Conservation (phyloP, 2,888 invertebrate genomes). For the Parascotia fuliginaria region DNA sequence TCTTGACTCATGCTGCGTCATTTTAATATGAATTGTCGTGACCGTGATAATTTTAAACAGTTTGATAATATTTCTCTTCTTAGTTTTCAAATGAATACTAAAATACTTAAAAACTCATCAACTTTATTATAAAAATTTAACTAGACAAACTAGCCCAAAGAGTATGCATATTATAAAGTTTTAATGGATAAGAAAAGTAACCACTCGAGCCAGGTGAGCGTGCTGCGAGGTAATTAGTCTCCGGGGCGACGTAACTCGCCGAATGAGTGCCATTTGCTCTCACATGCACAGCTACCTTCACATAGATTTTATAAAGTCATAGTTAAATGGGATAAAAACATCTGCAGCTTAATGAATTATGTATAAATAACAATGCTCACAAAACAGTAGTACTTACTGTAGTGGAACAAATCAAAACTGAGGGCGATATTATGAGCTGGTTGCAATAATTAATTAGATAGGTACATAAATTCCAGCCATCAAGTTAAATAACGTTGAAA, state of each 20-base stretch:
- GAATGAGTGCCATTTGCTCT: conserved; percentile 30
- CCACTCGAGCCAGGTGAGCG: conserved; percentile 11
- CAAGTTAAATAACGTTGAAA: neutral
- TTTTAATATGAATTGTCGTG: too few species aligned
- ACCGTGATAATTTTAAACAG: too few species aligned
- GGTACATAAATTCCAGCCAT: too few species aligned
- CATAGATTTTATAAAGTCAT: conserved; percentile 17
- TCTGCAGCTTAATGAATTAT: neutral
- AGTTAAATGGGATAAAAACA: conserved; percentile 5
- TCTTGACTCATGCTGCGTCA: too few species aligned
- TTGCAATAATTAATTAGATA: neutral
- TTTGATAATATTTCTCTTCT: too few species aligned
- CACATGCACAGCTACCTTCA: conserved; percentile 8
- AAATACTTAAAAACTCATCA: neutral
- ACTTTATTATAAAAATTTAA: neutral
- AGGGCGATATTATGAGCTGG: too few species aligned
- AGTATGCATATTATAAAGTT: conserved; percentile 25
- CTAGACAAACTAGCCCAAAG: neutral
- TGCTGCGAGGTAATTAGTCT: conserved; percentile 42
- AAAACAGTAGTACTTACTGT: too few species aligned
- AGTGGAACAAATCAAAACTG: too few species aligned
- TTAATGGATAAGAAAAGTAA: conserved; percentile 37
- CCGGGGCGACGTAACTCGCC: conserved; percentile 36
- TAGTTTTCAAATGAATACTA: too few species aligned
- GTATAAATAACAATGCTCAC: too few species aligned